Base-by-base conservation (phyloP, 2,888 invertebrate genomes). In the Eristalis tenax region DNA sequence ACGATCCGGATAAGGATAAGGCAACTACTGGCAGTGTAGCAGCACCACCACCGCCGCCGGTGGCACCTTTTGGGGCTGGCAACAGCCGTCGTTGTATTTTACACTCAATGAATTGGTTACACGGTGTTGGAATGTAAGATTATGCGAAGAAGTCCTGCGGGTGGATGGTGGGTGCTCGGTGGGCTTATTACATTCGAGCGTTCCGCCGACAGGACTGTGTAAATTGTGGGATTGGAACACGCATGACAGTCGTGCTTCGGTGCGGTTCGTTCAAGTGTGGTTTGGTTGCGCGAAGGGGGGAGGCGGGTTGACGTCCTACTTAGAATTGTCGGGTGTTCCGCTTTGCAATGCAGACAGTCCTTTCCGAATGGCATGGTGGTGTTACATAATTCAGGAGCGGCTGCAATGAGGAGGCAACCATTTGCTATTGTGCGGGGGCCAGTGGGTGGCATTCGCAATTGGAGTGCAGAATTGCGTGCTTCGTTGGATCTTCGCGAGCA, bases 31-130 rank as follows among this genome's bases (percentile, higher is more conserved):
- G 35, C 35, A n/a, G 43, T n/a, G 43, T 13, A 43, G 43, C 43
- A n/a, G 38, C 38, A 22, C 13, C 22, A 28, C 32, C 28, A 28
- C 10, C 35, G 22, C 11, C 32, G 18, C 8, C 38, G 18, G 13
- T 5, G n/a, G 15, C 50, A 28, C 26, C 43, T n/a, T 18, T 6
- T 13, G 32, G 43, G 23, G 22, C 65, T 64, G 73, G 56, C 23
- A 65, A 61, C 74, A 71, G 56, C 65, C 65, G 70, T 82, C 59
- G 81, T 78, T 77, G 59, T 74, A 78, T 82, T 82, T 78, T 78
- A 86, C 86, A 86, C 86, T 63, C 81, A 81, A 82, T 86, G 61
- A 78, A 78, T 74, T 74, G 69, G 69, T 66, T 78, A 78, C 74
- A 75, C 78, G 74, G 63, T 80, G 80, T 76, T 40, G 82, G 86